These are phyloP conservation scores for Lepidiolamprologus cunningtoni DNA, from an alignment of 2,113 vertebrate species.

Conservation along the genomic window DNA sequence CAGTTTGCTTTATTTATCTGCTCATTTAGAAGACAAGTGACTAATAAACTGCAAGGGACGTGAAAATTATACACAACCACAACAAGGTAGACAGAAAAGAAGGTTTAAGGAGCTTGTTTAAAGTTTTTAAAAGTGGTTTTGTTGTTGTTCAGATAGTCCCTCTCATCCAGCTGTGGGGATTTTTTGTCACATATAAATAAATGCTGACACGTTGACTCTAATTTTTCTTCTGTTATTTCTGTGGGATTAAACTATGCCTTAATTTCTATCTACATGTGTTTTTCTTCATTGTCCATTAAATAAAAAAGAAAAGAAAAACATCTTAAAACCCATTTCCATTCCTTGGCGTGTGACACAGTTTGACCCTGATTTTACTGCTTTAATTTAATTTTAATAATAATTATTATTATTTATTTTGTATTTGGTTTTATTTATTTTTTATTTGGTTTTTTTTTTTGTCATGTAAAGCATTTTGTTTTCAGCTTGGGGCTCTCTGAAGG, in stretches of 20 bases:
- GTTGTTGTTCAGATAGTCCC: neutral
- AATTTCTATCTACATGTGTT: neutral
- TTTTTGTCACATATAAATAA: neutral
- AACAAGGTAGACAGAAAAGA: neutral
- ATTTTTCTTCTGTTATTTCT: neutral
- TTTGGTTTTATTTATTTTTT: neutral
- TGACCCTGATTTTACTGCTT: neutral
- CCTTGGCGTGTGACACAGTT: neutral
- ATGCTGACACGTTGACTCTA: neutral
- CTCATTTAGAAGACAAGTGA: neutral
- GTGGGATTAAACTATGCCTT: neutral
- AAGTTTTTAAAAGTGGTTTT: neutral
- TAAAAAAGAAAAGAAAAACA: too few relatives aligned
- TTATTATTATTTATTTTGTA: neutral
- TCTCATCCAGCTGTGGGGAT: neutral
- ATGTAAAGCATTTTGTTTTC: neutral
- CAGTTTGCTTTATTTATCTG: slow-evolving; percentile 7
- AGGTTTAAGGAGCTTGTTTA: neutral
- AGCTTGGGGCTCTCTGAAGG: neutral
- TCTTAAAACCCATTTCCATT: neutral
- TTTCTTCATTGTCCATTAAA: neutral
- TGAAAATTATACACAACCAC: neutral
- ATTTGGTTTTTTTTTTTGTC: neutral
- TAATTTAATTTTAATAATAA: fast-evolving
- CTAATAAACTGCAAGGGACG: neutral